Evolutionary conservation across 2,113 vertebrate species (phyloP).

Genomic region (Ginglymostoma cirratum): DNA sequence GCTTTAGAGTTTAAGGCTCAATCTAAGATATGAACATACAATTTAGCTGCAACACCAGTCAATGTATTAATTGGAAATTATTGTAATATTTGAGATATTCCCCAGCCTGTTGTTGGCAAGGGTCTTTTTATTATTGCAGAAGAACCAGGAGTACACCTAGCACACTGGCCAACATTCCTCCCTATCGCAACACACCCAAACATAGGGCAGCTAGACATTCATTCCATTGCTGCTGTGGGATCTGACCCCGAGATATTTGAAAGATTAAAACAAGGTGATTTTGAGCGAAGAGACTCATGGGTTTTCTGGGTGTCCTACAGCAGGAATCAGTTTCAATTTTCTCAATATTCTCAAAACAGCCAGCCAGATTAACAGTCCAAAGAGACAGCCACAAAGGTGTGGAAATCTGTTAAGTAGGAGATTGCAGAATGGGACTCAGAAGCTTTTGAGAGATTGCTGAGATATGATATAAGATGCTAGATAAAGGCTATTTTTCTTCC

Average conservation of each 20-base stretch:
- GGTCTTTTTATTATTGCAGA: not conserved
- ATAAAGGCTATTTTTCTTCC: too few relatives aligned
- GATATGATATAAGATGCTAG: not conserved
- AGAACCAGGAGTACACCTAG: not conserved
- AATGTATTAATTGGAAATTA: not conserved
- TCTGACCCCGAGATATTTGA: not conserved
- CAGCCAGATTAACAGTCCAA: too few relatives aligned
- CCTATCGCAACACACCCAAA: not conserved
- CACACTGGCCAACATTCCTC: not conserved
- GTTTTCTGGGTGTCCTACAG: too few relatives aligned
- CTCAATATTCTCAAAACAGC: too few relatives aligned
- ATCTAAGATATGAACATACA: not conserved
- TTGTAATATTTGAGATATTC: not conserved
- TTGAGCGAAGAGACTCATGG: too few relatives aligned
- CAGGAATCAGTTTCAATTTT: too few relatives aligned
- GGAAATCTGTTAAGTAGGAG: not conserved
- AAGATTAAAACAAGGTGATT: too few relatives aligned
- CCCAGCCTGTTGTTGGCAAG: not conserved
- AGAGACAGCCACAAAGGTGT: too few relatives aligned
- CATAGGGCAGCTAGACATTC: not conserved
- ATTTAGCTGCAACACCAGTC: not conserved
- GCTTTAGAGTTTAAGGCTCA: not conserved
- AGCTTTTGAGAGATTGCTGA: not conserved
- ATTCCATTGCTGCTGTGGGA: not conserved
- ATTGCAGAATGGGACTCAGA: not conserved